Evolutionary conservation across 2,113 vertebrate species (phyloP).

Genomic region (Pyrgilauda ruficollis): DNA sequence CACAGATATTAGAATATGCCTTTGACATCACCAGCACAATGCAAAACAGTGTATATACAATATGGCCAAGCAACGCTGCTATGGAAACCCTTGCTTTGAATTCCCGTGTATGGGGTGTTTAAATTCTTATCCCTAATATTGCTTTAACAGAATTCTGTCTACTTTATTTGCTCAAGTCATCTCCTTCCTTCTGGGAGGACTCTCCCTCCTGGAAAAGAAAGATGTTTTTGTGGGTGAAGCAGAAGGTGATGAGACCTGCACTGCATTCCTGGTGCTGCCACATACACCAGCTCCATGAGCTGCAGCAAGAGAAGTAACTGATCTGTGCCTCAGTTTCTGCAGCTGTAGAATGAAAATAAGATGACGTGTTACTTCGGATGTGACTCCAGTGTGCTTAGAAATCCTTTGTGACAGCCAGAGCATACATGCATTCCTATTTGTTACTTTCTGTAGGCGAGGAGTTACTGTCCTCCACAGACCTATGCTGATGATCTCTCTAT

Average conservation of each 20-base stretch:
- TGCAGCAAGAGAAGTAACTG: not conserved
- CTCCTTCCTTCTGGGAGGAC: not conserved
- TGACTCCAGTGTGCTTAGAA: not conserved
- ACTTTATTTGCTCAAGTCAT: not conserved
- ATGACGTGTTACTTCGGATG: not conserved
- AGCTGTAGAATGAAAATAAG: conserved; percentile 4
- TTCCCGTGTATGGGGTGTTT: not conserved
- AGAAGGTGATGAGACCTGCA: not conserved
- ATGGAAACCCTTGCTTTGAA: conserved; percentile 57
- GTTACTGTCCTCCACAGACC: conserved; percentile 57
- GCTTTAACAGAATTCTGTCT: not conserved
- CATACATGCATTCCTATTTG: conserved; percentile 23
- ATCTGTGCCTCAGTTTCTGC: conserved; percentile 33
- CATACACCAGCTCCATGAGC: not conserved
- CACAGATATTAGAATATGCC: conserved; percentile 59
- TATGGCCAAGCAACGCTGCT: conserved; percentile 53
- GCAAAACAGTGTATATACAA: conserved; percentile 48
- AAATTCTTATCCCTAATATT: conserved; percentile 2
- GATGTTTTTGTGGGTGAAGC: not conserved
- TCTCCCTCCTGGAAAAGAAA: not conserved
- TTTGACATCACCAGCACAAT: conserved; percentile 57
- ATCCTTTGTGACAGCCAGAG: conserved; percentile 30
- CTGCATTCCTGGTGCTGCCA: not conserved
- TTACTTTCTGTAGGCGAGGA: conserved; percentile 47
- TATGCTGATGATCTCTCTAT: conserved; percentile 51